Evolutionary conservation across 1,140 invertebrate genomes (phyloP), one percentile per base, ranked within the genome.

Genomic region (Calephelis nemesis): DNA sequence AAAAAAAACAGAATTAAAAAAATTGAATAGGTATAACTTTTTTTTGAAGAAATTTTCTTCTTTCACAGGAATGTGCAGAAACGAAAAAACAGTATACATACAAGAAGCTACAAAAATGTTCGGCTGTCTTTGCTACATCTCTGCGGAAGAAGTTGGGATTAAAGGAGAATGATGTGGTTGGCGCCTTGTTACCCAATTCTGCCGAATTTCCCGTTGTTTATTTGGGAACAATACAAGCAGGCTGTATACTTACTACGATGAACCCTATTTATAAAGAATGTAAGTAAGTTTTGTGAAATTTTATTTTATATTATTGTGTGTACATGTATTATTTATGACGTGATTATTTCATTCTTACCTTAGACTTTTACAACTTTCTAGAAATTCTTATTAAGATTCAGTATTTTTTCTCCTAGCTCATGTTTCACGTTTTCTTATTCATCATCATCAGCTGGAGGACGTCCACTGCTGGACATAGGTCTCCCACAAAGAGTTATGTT

Each of bases 221-320:
- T 5, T 85, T 97, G 47, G 97, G 96, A 4, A 93, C 93, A 48
- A 76, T 96, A 7, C 94, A 95, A 77, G 94, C 95, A 19, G 96
- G 96, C 0, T 91, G 96, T 1, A 79, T 94, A 10, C 91, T 96
- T 6, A 97, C 96, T n/a, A 95, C 96, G 1, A 92, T 96, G 1
- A 98, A 98, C 90, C 96, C 96, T 7, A 87, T 95, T 52, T 98
- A 97, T 79, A 98, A 96, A 54, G 82, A 94, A 82, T 94, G 97
- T 98, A 87, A 93, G 92, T 65, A 47, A 5, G 5, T 30, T 30
- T 30, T 30, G 30, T 30, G 2, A 30, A 30, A 30, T 30, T 30
- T 30, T 2, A 30, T 30, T 30, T 3, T 4, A 30, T 4, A 3
- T 30, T 30, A 30, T 30, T 30, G 30, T 30, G 30, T 30, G 30